Evolutionary conservation across 1,140 invertebrate species (phyloP).

Genomic region (Xylocopa sonorina): DNA sequence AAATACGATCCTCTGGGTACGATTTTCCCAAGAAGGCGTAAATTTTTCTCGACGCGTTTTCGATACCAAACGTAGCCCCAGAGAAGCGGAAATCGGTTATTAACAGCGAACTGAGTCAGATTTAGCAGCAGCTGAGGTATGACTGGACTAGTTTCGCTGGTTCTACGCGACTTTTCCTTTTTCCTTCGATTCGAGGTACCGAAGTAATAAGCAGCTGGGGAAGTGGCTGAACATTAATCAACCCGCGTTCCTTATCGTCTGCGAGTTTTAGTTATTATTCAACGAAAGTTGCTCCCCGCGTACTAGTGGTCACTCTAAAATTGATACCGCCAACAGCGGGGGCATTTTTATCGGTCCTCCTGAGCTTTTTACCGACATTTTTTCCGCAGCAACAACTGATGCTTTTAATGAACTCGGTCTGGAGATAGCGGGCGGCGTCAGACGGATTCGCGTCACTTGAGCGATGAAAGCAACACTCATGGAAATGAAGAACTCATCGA

Average conservation of each 20-base stretch:
- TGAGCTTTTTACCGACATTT: background rate
- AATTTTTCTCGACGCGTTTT: constrained; percentile 3
- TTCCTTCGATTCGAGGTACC: background rate
- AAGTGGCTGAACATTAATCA: background rate
- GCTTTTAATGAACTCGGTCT: constrained; percentile 1
- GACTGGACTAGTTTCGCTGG: constrained; percentile 40
- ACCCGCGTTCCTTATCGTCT: no score
- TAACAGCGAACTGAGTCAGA: background rate
- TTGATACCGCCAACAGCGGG: no score
- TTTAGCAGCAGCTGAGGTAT: constrained; percentile 29
- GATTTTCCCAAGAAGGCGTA: background rate
- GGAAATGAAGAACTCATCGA: constrained; percentile 51
- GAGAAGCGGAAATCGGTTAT: constrained; percentile 33
- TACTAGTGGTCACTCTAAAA: no score
- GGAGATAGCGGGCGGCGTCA: background rate
- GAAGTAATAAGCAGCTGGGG: background rate
- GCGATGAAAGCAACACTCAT: constrained; percentile 53
- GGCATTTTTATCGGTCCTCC: background rate
- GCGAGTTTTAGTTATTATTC: background rate
- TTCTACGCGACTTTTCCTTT: background rate
- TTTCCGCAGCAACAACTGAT: background rate
- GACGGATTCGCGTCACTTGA: background rate
- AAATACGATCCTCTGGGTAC: background rate
- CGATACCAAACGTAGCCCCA: background rate
- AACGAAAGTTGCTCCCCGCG: no score